A percentile compares a stretch with the other conserved stretches of the same genome.
These are phyloP conservation scores for Pseudomugil gertrudae DNA, from an alignment of 2,797 vertebrate genomes.

Conservation along the genomic window DNA sequence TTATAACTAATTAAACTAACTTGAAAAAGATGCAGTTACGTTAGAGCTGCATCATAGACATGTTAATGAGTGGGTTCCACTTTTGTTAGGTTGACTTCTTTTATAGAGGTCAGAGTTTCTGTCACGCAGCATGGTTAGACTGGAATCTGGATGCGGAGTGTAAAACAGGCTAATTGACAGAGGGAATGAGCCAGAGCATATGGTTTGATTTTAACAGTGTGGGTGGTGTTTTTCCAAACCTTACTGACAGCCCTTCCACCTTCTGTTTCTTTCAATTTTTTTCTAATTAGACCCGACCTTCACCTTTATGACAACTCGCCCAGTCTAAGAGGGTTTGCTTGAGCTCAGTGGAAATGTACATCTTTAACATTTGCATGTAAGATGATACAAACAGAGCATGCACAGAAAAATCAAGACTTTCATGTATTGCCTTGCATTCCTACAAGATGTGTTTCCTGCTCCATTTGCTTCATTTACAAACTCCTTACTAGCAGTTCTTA, in stretches of 20 bases:
- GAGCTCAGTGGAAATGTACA: slow-evolving; percentile 28
- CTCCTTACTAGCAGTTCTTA: too few species aligned
- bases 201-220: slow-evolving; percentile 84
- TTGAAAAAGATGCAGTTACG: slow-evolving; percentile 34
- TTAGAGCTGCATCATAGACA: slow-evolving; percentile 57
- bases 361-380: slow-evolving; percentile 27
- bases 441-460: slow-evolving; percentile 60
- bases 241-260: slow-evolving; percentile 76
- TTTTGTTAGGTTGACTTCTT: slow-evolving; percentile 68
- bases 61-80: slow-evolving; percentile 70
- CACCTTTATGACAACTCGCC: slow-evolving; percentile 73
- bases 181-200: slow-evolving; percentile 75
- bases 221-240: slow-evolving; percentile 79
- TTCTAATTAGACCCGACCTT: slow-evolving; percentile 82
- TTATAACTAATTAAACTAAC: slow-evolving; percentile 36
- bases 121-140: slow-evolving; percentile 73
- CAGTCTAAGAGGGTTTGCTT: slow-evolving; percentile 40
- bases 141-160: slow-evolving; percentile 71
- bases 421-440: slow-evolving; percentile 65
- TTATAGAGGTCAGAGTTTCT: slow-evolving; percentile 75
- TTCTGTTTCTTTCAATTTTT: slow-evolving; percentile 80
- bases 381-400: slow-evolving; percentile 33
- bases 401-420: slow-evolving; percentile 31
- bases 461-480: slow-evolving; percentile 32
- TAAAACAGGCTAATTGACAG: slow-evolving; percentile 77